Conservation (phyloP, 2,888 invertebrate species). For the Aricia artaxerxes region DNA sequence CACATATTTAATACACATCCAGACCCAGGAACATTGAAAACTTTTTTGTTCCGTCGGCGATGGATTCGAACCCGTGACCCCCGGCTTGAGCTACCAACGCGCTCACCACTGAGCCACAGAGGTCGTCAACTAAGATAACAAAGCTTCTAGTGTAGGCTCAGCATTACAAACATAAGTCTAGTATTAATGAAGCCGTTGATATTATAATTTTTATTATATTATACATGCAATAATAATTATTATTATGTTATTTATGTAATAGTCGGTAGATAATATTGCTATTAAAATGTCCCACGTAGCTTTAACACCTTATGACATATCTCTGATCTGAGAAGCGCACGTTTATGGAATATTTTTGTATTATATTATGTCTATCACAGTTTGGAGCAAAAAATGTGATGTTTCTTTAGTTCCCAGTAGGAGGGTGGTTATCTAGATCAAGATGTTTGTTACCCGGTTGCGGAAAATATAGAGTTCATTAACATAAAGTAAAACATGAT, state of each 20-base stretch:
- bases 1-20: no score
- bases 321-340: neutral
- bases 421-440: constrained; percentile 6
- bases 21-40: no score
- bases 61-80: no score
- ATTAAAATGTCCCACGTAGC: constrained; percentile 3
- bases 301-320: neutral
- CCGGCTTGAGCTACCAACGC: no score
- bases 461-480: neutral
- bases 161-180: neutral
- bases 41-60: no score
- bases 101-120: no score
- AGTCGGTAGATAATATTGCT: neutral
- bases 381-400: neutral
- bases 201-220: neutral
- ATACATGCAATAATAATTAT: neutral
- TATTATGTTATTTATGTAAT: constrained; percentile 1
- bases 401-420: neutral
- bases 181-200: neutral
- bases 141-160: neutral
- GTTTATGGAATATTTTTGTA: constrained; percentile 9
- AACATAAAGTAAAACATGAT: no score
- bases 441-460: neutral
- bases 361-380: neutral
- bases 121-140: no score